A percentile compares a stretch with the other conserved stretches of the same genome.
Evolutionary conservation across 2,113 vertebrate species (phyloP).

Genomic region (Eulemur rufifrons): DNA sequence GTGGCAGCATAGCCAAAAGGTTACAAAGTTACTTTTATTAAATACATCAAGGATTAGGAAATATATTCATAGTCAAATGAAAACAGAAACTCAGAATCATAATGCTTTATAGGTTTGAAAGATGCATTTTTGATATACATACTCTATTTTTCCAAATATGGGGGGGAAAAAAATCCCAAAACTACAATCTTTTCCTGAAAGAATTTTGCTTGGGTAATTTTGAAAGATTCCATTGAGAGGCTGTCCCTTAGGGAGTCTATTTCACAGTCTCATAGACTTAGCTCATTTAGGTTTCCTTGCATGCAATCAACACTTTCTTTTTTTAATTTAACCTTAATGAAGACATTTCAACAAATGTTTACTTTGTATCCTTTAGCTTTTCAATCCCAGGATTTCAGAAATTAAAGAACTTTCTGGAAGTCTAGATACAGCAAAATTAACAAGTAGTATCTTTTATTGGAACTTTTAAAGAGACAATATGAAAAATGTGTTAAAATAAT

Average conservation of each 20-base stretch:
- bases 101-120: not conserved
- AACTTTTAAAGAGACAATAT: not conserved
- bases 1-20: not conserved
- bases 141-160: not conserved
- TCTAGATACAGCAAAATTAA: not conserved
- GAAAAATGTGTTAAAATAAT: not conserved
- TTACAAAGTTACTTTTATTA: not conserved
- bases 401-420: slow-evolving; percentile 37
- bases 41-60: not conserved
- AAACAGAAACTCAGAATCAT: not conserved
- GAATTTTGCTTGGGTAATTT: slow-evolving; percentile 24
- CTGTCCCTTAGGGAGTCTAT: slow-evolving; percentile 10
- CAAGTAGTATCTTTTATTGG: not conserved
- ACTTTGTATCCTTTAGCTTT: slow-evolving; percentile 26
- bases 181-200: slow-evolving; percentile 2
- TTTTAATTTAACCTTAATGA: slow-evolving; percentile 73
- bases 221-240: slow-evolving; percentile 30
- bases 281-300: slow-evolving; percentile 53
- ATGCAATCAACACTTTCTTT: slow-evolving; percentile 47
- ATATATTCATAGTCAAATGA: not conserved
- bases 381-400: slow-evolving; percentile 35
- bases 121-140: not conserved
- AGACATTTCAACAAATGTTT: slow-evolving; percentile 56
- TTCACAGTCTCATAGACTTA: slow-evolving; percentile 56
- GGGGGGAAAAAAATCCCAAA: not conserved